These are phyloP conservation scores for Clistopyga incitator DNA, from an alignment of 2,888 invertebrate species.

Conservation along the genomic window DNA sequence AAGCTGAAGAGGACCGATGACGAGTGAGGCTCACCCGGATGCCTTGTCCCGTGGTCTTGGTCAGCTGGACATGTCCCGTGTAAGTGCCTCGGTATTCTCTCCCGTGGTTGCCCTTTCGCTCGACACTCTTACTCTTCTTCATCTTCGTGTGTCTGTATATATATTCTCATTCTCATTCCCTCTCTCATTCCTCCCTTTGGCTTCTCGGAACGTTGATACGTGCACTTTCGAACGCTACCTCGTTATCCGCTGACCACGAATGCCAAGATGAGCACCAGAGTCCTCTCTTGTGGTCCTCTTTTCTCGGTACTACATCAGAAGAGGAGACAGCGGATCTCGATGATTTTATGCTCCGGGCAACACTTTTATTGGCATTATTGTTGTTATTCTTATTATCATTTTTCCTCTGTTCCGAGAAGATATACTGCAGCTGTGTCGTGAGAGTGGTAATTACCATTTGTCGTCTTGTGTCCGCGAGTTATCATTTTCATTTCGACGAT, in stretches of 20 bases:
- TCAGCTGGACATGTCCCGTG: conserved; percentile 43
- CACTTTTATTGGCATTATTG: background rate
- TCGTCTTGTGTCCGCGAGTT: background rate
- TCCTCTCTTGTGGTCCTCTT: conserved; percentile 23
- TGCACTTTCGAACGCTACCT: conserved; percentile 58
- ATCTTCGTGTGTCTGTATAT: conserved; percentile 39
- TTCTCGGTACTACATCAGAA: conserved; percentile 20
- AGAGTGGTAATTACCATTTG: background rate
- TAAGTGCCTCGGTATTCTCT: conserved; percentile 40
- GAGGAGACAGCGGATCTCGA: conserved; percentile 6
- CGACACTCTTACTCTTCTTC: conserved; percentile 59
- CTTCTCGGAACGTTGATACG: conserved; percentile 64
- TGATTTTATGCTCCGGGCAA: conserved; percentile 4
- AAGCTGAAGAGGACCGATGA: conserved; percentile 43
- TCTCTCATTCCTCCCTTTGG: conserved; percentile 53
- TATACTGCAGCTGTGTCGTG: background rate
- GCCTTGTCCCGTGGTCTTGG: conserved; percentile 17
- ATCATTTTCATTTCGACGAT: background rate
- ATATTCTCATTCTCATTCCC: conserved; percentile 47
- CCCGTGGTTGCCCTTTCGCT: conserved; percentile 31
- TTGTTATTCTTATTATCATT: background rate
- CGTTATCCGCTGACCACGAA: conserved; percentile 62
- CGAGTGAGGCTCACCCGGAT: conserved; percentile 47
- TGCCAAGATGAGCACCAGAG: conserved; percentile 30
- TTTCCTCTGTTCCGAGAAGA: background rate